Evolutionary conservation across 2,888 invertebrate genomes (phyloP).

Genomic region (Melinaea marsaeus): DNA sequence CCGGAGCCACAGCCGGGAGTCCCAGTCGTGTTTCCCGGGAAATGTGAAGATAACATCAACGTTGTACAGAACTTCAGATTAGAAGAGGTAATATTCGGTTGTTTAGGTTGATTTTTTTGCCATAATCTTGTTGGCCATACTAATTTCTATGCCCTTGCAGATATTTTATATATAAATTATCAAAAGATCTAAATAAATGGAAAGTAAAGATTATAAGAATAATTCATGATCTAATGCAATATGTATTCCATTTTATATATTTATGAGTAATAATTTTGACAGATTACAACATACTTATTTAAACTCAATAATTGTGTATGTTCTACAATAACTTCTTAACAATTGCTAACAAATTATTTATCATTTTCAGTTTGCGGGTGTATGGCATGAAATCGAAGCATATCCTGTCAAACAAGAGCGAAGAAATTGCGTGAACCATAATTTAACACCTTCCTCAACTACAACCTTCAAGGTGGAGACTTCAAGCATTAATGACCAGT

Average conservation of each 20-base stretch:
- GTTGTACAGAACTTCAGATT: constrained; percentile 36
- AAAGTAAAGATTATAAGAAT: too few species aligned
- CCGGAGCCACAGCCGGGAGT: constrained; percentile 45
- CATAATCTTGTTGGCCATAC: too few species aligned
- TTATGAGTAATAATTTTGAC: neutral
- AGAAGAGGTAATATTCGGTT: constrained; percentile 20
- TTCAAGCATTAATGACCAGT: constrained; percentile 45
- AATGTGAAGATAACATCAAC: constrained; percentile 33
- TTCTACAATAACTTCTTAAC: neutral
- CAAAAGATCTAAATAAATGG: too few species aligned
- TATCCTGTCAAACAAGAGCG: constrained; percentile 43
- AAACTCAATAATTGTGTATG: too few species aligned
- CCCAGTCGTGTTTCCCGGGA: constrained; percentile 39
- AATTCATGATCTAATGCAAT: too few species aligned
- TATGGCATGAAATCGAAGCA: constrained; percentile 38
- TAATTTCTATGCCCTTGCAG: too few species aligned
- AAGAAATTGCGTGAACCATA: constrained; percentile 54
- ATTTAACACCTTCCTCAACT: constrained; percentile 35
- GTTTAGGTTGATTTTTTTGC: neutral
- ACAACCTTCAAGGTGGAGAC: constrained; percentile 42
- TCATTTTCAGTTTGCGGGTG: constrained; percentile 33
- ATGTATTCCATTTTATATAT: neutral
- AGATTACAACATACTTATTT: too few species aligned
- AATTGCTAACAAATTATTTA: neutral
- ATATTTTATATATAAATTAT: too few species aligned